Evolutionary conservation across 2,888 invertebrate species (phyloP), one percentile per base, ranked within the genome.

Genomic region (Lasioglossum pauxillum): DNA sequence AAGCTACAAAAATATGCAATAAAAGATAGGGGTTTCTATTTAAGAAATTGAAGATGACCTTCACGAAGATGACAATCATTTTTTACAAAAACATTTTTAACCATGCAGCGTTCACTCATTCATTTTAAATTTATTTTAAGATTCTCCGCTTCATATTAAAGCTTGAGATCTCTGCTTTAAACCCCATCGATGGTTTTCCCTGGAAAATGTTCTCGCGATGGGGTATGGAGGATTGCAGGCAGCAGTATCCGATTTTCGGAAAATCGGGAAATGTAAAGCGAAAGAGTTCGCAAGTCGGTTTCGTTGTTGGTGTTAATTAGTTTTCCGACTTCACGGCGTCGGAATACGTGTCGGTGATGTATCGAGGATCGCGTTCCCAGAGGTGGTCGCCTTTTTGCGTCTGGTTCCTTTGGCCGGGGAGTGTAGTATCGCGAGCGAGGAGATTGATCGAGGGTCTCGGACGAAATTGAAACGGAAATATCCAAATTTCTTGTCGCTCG

Each of bases 381-480:
- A 67, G 46, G 38, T 71, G 79, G n/a, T 31, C n/a, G n/a, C 41
- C 16, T 16, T 78, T 78, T 64, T 69, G 14, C 38, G 67, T 31
- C 35, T 23, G 12, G 35, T 57, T 67, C 60, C 73, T 72, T 67
- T 75, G 27, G 60, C 78, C n/a, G 31, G 27, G 27, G 69, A 64
- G 64, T 80, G 44, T 35, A 53, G 77, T 64, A 69, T 64, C 75
- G 35, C 64, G 8, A 53, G 67, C 73, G 4, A 60, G 64, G 71
- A 78, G 80, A 89, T 82, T 78, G 83, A 84, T 84, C 73, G 78
- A 73, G 72, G 80, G 79, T 80, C 44, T 67, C 44, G 67, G 73
- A 23, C 71, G 82, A 83, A 84, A 87, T 78, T 84, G 85, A 90
- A 88, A 85, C 71, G 71, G 85, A 88, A 83, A 83, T 82, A 69